Base-by-base conservation (phyloP, 2,113 vertebrate genomes). In the Ursus arctos region DNA sequence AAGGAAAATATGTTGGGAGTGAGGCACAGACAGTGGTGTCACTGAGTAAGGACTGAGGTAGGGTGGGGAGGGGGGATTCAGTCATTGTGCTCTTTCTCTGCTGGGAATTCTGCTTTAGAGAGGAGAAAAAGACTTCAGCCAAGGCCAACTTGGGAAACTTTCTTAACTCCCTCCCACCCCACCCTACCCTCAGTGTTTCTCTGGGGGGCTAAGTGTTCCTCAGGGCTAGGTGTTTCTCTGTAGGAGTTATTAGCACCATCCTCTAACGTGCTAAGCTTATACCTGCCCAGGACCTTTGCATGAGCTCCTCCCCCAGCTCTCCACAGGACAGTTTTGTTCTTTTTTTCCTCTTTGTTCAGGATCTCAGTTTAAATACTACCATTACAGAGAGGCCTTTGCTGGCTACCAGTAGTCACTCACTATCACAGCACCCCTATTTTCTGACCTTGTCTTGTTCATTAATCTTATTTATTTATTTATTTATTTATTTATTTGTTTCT, bases 401-500 rank as follows among this genome's bases (percentile, higher is more conserved):
- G 22, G 13, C 21, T 65, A 61, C 31, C n/a, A 36, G 18, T 0
- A 40, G 28, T 33, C 36, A 21, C 16, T n/a, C 16, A 9, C 9
- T 19, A 12, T 72, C 84, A 12, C 40, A 47, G 51, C 28, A 40
- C 7, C 4, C 43, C 49, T 49, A 11, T 74, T 88, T 88, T 91
- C 65, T 88, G 47, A 71, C 51, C 40, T 76, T 89, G 47, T 65
- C 82, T 86, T 86, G 36, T 59, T 80, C 8, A 51, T 94, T 84
- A 16, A 26, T 77, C 57, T 49, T n/a, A 15, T 16, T 16, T 74
- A 14, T 91, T 86, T 96, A 91, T 16, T 16, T 74, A 14, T 91
- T 86, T 96, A 91, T 86, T 49, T n/a, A 15, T 16, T 43, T 74
- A 14, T 88, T 86, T 96, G 21, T 49, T 3, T 57, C 88, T 84